A percentile compares a stretch with the other conserved stretches of the same genome.
These are phyloP conservation scores for Scaptomyza hsui DNA, from an alignment of 1,140 invertebrate genomes.

Conservation along the genomic window DNA sequence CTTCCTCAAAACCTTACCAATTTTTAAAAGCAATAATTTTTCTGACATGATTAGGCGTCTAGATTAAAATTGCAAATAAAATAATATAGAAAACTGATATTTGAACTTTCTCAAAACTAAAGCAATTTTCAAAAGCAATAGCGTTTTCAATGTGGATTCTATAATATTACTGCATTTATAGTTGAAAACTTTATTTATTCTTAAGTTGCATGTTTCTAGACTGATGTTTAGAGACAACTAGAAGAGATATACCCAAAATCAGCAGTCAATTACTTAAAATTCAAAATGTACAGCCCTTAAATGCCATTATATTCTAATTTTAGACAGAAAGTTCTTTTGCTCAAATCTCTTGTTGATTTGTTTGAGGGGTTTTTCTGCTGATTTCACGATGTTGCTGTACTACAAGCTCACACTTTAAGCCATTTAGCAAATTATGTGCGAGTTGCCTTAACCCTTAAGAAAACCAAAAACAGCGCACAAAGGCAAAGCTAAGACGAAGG, in stretches of 20 bases:
- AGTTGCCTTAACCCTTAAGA: conserved; percentile 63
- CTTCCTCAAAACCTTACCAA: too few relatives aligned
- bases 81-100: too few relatives aligned
- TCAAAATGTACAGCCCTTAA: neutral
- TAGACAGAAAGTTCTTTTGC: conserved; percentile 3
- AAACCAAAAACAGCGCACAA: conserved; percentile 19
- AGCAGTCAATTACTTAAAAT: conserved; percentile 31
- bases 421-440: conserved; percentile 78
- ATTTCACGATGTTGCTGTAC: conserved; percentile 32
- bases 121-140: too few relatives aligned
- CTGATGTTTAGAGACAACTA: too few relatives aligned
- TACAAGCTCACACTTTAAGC: conserved; percentile 53
- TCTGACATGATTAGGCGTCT: too few relatives aligned
- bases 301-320: conserved; percentile 22
- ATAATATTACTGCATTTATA: too few relatives aligned
- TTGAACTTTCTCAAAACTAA: too few relatives aligned
- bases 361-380: conserved; percentile 26
- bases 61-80: too few relatives aligned
- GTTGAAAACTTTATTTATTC: too few relatives aligned
- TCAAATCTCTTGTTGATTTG: conserved; percentile 35
- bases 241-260: neutral
- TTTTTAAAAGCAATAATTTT: too few relatives aligned
- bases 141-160: too few relatives aligned
- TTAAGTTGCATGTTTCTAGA: too few relatives aligned
- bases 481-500: conserved; percentile 10